Evolutionary conservation across 2,888 invertebrate genomes (phyloP).

Genomic region (Melieria picta): DNA sequence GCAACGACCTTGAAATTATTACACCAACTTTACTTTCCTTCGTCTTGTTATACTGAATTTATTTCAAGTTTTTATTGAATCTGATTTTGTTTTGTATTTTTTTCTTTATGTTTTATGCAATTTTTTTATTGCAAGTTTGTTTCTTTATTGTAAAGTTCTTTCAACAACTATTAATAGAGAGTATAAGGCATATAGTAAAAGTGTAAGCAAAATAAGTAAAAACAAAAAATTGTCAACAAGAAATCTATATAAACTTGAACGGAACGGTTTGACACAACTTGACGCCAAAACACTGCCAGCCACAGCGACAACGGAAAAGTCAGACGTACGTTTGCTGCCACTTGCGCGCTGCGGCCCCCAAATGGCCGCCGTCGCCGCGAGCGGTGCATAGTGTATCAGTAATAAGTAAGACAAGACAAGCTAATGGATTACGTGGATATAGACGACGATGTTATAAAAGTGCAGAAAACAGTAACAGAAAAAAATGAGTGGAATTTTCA

Average conservation of each 20-base stretch:
- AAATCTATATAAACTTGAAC: conserved; percentile 47
- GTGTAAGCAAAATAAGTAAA: conserved; percentile 19
- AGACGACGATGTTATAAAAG: no score
- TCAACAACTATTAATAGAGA: neutral
- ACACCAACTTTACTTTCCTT: no score
- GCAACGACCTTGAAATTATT: no score
- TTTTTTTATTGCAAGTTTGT: neutral
- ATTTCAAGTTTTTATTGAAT: no score
- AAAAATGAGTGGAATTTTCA: no score
- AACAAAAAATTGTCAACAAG: neutral
- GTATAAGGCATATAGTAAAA: conserved; percentile 1
- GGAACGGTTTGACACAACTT: conserved; percentile 64
- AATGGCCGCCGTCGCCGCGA: no score
- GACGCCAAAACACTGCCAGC: conserved; percentile 65
- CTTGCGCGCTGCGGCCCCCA: no score
- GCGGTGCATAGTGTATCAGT: no score
- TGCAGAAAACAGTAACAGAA: no score
- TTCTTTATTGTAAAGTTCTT: neutral
- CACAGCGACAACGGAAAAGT: conserved; percentile 52
- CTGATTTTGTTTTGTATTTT: neutral
- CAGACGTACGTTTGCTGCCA: neutral
- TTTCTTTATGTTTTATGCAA: neutral
- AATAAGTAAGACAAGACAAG: no score
- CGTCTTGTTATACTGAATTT: no score
- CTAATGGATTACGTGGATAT: no score